Evolutionary conservation across 1,140 invertebrate genomes (phyloP), one percentile per base, ranked within the genome.

Genomic region (Tetragnatha versicolor): DNA sequence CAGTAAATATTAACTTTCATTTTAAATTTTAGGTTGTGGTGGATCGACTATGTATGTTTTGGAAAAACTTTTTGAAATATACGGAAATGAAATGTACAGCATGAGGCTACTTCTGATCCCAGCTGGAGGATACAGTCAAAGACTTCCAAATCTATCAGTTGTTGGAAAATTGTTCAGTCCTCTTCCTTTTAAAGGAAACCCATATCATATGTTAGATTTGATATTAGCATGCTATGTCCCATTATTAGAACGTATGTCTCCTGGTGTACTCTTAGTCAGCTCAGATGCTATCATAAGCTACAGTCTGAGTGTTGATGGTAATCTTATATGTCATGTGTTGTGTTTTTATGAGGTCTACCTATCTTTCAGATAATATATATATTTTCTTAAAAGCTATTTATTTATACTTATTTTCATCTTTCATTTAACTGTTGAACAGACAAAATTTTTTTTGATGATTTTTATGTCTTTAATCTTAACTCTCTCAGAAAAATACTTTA

Each of bases 211-310:
- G 84, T 76, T 88, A 9, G 87, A 88, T 72, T 63, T 88, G 5
- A 88, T 88, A 81, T 81, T 88, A 25, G 87, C 87, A 7, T 81
- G 84, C 58, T 88, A 86, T 72, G 82, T 84, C 53, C 87, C 87
- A 25, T 85, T 88, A 68, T 65, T 86, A n/a, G 68, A 81, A 5
- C 81, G 82, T 27, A 86, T 88, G 85, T 31, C 58, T n/a, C 82
- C 86, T n/a, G 88, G 88, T 6, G 81, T 88, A n/a, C 87, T 88
- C 81, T 70, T 88, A 1, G 83, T 84, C 12, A 86, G 86, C 80
- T 86, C 87, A 25, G 88, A 88, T 82, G 87, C 86, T 72, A 84
- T 88, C 37, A 83, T 87, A 55, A 85, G 85, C 9, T 88, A 84
- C 81, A 81, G 81, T 60, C 68, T 87, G 12, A 80, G 72, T 63